Evolutionary conservation across 2,113 vertebrate species (phyloP).

Genomic region (Pituophis catenifer): DNA sequence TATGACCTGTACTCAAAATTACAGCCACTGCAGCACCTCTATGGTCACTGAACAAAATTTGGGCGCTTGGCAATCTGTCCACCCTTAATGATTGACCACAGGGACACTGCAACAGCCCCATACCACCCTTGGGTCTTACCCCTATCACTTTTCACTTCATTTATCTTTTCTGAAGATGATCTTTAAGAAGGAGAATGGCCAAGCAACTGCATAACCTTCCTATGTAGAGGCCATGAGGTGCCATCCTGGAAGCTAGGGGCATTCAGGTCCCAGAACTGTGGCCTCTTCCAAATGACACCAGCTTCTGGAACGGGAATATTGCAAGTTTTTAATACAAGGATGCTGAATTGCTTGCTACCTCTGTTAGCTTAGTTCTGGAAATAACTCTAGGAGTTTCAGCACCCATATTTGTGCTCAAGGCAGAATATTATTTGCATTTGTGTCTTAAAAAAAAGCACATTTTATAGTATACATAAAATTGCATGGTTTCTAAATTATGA

Average conservation of each 20-base stretch:
- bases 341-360: background rate
- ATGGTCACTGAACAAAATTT: background rate
- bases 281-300: background rate
- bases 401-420: constrained; percentile 16
- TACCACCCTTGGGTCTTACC: background rate
- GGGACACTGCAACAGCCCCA: background rate
- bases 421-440: background rate
- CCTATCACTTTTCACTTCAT: background rate
- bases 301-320: background rate
- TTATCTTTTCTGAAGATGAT: background rate
- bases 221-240: background rate
- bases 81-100: background rate
- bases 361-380: background rate
- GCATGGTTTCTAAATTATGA: constrained; percentile 22
- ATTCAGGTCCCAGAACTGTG: background rate
- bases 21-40: background rate
- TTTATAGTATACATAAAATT: constrained; percentile 39
- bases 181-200: background rate
- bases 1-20: background rate
- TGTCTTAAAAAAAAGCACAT: constrained; percentile 25
- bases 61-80: background rate
- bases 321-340: background rate
- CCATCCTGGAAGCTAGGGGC: background rate
- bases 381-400: constrained; percentile 2
- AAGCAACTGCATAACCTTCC: background rate